phyloP scores from a whole-genome alignment of 2,797 vertebrate species.

The Sebastes minor region DNA sequence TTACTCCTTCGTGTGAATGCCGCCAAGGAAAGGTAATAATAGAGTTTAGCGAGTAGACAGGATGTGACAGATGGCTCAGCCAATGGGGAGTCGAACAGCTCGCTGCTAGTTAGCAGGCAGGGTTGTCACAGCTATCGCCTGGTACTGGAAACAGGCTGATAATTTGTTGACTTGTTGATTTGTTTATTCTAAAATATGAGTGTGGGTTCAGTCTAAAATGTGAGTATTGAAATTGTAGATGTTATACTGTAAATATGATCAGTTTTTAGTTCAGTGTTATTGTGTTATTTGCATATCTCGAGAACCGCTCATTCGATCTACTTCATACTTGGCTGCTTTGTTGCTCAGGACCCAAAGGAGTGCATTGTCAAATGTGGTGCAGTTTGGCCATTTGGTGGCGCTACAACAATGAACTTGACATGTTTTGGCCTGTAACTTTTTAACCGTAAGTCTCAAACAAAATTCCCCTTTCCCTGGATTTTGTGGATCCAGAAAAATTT shows the following conservation, averaged over 20 bases:
- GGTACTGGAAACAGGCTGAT: constrained; percentile 1
- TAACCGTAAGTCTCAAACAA: too few species aligned
- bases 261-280: background rate
- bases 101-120: constrained; percentile 36
- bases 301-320: too few species aligned
- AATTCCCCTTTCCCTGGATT: too few species aligned
- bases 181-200: background rate
- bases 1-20: constrained; percentile 50
- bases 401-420: too few species aligned
- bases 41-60: constrained; percentile 54
- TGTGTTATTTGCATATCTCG: too few species aligned
- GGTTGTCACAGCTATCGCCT: constrained; percentile 1
- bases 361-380: too few species aligned
- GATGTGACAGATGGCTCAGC: constrained; percentile 74
- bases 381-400: too few species aligned
- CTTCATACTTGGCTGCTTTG: too few species aligned
- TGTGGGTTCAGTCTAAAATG: background rate
- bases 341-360: too few species aligned
- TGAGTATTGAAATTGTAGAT: background rate
- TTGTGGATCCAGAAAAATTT: too few species aligned
- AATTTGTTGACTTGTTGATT: constrained; percentile 51
- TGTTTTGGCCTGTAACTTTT: too few species aligned
- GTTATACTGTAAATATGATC: background rate
- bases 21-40: constrained; percentile 25
- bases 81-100: constrained; percentile 61